Evolutionary conservation across 2,888 invertebrate genomes (phyloP).

Genomic region (Drosophila cognata): DNA sequence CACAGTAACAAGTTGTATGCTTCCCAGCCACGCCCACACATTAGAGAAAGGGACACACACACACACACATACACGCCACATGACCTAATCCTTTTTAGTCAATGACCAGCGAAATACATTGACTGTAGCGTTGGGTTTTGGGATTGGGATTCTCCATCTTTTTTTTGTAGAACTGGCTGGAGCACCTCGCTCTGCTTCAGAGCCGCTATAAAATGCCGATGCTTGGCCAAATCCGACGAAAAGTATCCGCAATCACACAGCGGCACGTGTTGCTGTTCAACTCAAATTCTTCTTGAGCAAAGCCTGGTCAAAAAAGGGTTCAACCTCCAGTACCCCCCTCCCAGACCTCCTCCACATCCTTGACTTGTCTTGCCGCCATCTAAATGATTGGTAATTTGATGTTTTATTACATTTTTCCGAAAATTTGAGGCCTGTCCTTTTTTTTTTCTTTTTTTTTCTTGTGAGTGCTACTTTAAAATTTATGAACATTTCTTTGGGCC

Average conservation of each 20-base stretch:
- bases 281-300: conserved; percentile 13
- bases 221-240: conserved; percentile 32
- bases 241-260: conserved; percentile 67
- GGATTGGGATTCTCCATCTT: conserved; percentile 8
- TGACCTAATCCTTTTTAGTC: conserved; percentile 55
- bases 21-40: conserved; percentile 44
- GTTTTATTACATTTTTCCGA: conserved; percentile 67
- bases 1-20: conserved; percentile 67
- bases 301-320: conserved; percentile 49
- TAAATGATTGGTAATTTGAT: conserved; percentile 73
- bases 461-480: conserved; percentile 58
- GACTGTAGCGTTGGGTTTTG: conserved; percentile 27
- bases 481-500: conserved; percentile 48
- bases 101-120: conserved; percentile 64
- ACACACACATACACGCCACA: conserved; percentile 38
- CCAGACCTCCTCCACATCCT: not conserved
- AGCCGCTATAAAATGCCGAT: conserved; percentile 51
- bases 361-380: conserved; percentile 13
- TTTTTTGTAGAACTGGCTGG: conserved; percentile 14
- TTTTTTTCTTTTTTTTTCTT: conserved; percentile 27
- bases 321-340: conserved; percentile 7
- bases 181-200: conserved; percentile 36
- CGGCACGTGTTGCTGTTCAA: conserved; percentile 69
- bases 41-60: conserved; percentile 26
- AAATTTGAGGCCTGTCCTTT: conserved; percentile 43